Conservation (phyloP, 1,140 invertebrate genomes). For the Drosophila erecta region DNA sequence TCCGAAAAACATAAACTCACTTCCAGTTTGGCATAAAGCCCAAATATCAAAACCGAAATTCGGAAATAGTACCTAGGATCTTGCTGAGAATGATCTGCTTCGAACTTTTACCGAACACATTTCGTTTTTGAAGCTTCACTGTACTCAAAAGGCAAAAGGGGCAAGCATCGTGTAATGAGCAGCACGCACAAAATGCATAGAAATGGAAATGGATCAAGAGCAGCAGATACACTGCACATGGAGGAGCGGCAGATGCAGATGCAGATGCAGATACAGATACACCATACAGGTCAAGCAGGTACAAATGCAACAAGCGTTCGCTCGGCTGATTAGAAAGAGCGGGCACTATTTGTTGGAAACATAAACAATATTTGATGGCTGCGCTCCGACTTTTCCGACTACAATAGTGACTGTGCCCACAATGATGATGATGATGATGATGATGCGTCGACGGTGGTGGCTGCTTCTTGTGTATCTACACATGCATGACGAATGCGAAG, state of each 20-base stretch:
- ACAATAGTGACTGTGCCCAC: neutral
- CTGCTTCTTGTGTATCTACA: constrained; percentile 76
- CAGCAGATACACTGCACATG: constrained; percentile 30
- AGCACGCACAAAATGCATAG: constrained; percentile 77
- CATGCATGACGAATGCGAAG: constrained; percentile 71
- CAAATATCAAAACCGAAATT: too few relatives aligned
- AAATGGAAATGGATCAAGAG: constrained; percentile 82
- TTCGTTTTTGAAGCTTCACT: neutral
- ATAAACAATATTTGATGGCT: constrained; percentile 80
- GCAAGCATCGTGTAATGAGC: constrained; percentile 62
- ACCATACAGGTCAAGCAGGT: constrained; percentile 74
- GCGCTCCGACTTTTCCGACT: constrained; percentile 24
- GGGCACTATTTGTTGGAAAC: constrained; percentile 66
- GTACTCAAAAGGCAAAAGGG: constrained; percentile 17
- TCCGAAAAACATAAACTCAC: too few relatives aligned
- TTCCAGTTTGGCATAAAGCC: too few relatives aligned
- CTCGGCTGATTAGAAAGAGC: constrained; percentile 78
- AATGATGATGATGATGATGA: constrained; percentile 20
- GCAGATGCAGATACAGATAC: constrained; percentile 16
- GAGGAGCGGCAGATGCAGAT: constrained; percentile 23
- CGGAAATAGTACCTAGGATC: too few relatives aligned
- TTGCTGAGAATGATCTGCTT: too few relatives aligned
- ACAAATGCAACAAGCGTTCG: constrained; percentile 79
- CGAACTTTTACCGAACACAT: neutral
- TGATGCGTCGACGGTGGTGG: constrained; percentile 31